Evolutionary conservation across 2,888 invertebrate species (phyloP).

Genomic region (Drosophila rubida): DNA sequence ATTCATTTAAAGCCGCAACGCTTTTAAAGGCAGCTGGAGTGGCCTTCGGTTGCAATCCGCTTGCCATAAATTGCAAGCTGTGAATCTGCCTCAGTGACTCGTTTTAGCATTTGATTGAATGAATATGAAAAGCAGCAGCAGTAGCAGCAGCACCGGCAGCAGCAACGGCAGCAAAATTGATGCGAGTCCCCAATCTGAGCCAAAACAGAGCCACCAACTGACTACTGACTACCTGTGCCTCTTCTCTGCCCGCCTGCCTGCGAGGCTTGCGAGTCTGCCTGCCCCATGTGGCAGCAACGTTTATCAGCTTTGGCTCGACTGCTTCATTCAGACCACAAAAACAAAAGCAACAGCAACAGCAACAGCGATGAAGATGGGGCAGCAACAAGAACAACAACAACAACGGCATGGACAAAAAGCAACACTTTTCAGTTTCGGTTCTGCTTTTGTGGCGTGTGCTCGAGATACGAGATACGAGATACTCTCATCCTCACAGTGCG

Average conservation of each 20-base stretch:
- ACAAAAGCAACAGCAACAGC: conserved; percentile 4
- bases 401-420: neutral
- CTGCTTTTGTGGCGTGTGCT: conserved; percentile 43
- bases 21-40: neutral
- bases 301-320: conserved; percentile 37
- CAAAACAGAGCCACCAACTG: conserved; percentile 11
- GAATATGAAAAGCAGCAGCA: conserved; percentile 62
- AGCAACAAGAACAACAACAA: neutral
- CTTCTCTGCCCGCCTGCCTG: neutral
- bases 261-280: neutral
- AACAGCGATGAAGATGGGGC: neutral
- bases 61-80: conserved; percentile 36
- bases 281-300: conserved; percentile 49
- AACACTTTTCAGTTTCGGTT: conserved; percentile 47
- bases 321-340: conserved; percentile 22
- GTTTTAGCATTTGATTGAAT: conserved; percentile 66
- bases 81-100: conserved; percentile 25
- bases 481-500: conserved; percentile 11
- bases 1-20: conserved; percentile 10
- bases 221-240: conserved; percentile 18
- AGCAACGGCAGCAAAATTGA: conserved; percentile 48
- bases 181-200: conserved; percentile 36
- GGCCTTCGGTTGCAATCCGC: conserved; percentile 4
- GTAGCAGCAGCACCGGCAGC: conserved; percentile 54
- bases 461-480: conserved; percentile 47